Evolutionary conservation across 2,797 vertebrate species (phyloP).

Genomic region (Siniperca scherzeri): DNA sequence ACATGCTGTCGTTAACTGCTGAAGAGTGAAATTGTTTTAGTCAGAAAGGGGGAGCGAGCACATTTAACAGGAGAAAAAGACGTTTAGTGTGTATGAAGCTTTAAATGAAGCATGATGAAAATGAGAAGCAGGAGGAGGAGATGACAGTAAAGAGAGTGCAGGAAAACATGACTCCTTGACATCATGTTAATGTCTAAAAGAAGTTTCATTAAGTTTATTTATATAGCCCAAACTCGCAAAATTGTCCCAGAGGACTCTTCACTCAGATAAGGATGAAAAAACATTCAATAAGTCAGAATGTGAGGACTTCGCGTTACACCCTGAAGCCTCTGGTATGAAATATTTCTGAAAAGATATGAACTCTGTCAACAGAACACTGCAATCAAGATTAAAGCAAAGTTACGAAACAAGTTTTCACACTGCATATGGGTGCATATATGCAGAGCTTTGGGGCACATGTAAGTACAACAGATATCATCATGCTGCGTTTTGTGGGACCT

Average conservation of each 20-base stretch:
- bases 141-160: not conserved
- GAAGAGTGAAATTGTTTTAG: constrained; percentile 60
- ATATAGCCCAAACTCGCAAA: not conserved
- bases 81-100: constrained; percentile 30
- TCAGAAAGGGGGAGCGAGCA: constrained; percentile 5
- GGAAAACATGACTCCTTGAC: not conserved
- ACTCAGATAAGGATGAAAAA: not conserved
- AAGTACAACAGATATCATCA: constrained; percentile 58
- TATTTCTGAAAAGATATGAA: constrained; percentile 15
- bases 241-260: not conserved
- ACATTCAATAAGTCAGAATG: not conserved
- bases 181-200: constrained; percentile 3
- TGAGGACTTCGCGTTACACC: not conserved
- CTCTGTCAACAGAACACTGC: constrained; percentile 6
- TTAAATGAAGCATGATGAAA: constrained; percentile 40
- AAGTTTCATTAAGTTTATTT: not conserved
- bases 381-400: constrained; percentile 37
- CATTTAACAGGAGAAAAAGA: constrained; percentile 29
- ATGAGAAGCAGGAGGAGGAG: constrained; percentile 11
- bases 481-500: constrained; percentile 56
- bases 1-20: constrained; percentile 39
- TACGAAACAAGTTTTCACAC: constrained; percentile 30
- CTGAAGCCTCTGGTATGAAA: constrained; percentile 22
- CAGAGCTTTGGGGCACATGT: constrained; percentile 52
- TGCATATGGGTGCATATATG: constrained; percentile 45